Evolutionary conservation across 2,888 invertebrate genomes (phyloP), one percentile per base, ranked within the genome.

Genomic region (Cryptus viduatorius): DNA sequence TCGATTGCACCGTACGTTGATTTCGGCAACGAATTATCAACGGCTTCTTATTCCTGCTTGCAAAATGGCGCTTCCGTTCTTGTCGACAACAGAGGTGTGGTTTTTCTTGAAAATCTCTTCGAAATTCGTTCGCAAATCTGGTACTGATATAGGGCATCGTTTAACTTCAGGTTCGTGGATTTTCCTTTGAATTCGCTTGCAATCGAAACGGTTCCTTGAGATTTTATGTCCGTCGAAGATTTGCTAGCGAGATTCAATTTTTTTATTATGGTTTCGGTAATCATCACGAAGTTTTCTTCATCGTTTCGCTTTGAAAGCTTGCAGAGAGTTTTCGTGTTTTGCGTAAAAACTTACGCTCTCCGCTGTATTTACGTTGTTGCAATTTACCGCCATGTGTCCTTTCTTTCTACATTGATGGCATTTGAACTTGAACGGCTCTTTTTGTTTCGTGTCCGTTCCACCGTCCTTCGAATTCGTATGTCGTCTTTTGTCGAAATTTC

Each of bases 301-400:
- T 31, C n/a, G n/a, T 67, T 67, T 44, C 46, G 67, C 67, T 67
- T 19, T 14, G 31, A 67, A 67, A 14, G 67, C 67, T 67, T 46
- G 67, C 44, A 44, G 46, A 67, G 67, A 24, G 12, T 14, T 67
- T 44, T 67, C 67, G 10, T 44, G 44, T 48, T 37, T 64, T 10
- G 77, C 44, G 19, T 19, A 77, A 42, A 77, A 77, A 42, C 77
- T 77, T 16, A 67, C 48, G 16, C 50, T 65, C 29, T 77, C 64
- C 14, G 53, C 77, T 42, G 44, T 24, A 53, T 78, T 48, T 50
- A 44, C 68, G 14, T 67, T 37, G 50, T 78, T 68, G 65, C 78
- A 77, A 19, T 77, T 61, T 42, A 19, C 68, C 4, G 78, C 82
- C 73, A 82, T 85, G 53, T 83, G 83, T 19, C 85, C 83, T 50